Evolutionary conservation across 1,140 invertebrate genomes (phyloP), one percentile per base, ranked within the genome.

Genomic region (Bombus sylvicola): DNA sequence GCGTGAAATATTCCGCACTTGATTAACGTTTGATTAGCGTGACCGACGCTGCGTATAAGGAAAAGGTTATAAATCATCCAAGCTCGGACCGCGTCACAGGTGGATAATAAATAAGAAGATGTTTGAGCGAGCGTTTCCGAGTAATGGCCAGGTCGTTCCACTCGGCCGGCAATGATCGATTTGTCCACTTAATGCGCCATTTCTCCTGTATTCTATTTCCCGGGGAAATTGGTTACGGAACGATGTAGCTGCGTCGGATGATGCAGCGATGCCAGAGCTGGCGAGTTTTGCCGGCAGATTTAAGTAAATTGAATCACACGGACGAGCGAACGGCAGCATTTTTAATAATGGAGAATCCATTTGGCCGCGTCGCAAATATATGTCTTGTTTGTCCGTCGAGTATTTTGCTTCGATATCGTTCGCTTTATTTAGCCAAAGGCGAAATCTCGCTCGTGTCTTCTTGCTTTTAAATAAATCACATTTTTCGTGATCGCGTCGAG

Each of bases 271-370:
- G 41, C 8, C 71, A 6, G 47, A 3, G 28, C 10, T 25, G 4
- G 12, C 15, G 12, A 62, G 9, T 31, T 41, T 28, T 57, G 39
- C n/a, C 28, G 53, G 43, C 15, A 37, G 83, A 62, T 79, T 84
- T 62, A 84, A 84, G 76, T 84, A 84, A 79, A 84, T 84, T 79
- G 83, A 15, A 84, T 79, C 64, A 79, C 66, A 41, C 53, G 53
- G 53, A n/a, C 37, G 37, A n/a, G 25, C 18, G 47, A 57, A 47
- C 37, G 47, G 12, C n/a, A 57, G 53, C n/a, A 43, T 84, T 79
- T 84, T 84, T 84, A 79, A 84, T 79, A 84, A 84, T 79, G 66
- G 76, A 79, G 41, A 79, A 84, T 84, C 75, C 75, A 79, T 84
- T 84, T 72, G 75, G 75, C 13, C 76, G 53, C 34, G 39, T 64